Percentiles rank a stretch among this genome's conserved stretches.
phyloP scores from a whole-genome alignment of 2,797 vertebrate genomes.

The Miopithecus talapoin region DNA sequence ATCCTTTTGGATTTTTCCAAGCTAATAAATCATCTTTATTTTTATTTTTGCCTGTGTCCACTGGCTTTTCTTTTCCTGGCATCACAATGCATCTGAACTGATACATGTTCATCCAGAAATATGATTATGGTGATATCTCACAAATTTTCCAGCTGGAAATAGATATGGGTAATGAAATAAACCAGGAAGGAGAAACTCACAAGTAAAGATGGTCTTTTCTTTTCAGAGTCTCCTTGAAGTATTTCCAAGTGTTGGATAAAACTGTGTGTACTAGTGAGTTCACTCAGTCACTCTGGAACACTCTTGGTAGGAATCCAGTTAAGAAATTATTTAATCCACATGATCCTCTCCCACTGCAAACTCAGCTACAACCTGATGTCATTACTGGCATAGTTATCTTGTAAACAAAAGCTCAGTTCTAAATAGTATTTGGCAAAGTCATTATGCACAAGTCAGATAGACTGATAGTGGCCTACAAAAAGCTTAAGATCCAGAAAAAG shows the following conservation, averaged over 20 bases:
- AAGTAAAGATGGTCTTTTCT: neutral
- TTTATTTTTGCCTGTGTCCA: neutral
- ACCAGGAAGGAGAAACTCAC: neutral
- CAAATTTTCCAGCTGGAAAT: neutral
- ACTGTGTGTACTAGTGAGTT: neutral
- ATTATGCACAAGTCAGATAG: neutral
- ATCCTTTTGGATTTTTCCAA: neutral
- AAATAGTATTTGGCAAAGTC: neutral
- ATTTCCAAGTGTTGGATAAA: slow-evolving; percentile 41
- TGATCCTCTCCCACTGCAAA: neutral
- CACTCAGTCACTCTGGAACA: neutral
- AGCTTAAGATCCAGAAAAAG: neutral
- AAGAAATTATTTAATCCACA: slow-evolving; percentile 36
- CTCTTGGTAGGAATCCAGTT: slow-evolving; percentile 42
- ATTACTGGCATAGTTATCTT: slow-evolving; percentile 51
- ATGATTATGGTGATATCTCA: neutral
- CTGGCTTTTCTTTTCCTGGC: neutral
- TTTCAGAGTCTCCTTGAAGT: neutral
- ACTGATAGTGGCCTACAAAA: neutral
- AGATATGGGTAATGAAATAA: neutral
- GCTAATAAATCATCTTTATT: neutral
- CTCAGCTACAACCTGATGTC: slow-evolving; percentile 16
- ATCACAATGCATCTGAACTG: neutral
- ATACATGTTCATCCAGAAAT: neutral
- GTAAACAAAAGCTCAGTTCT: slow-evolving; percentile 42